A percentile compares a stretch with the other conserved stretches of the same genome.
phyloP scores from a whole-genome alignment of 1,140 invertebrate genomes.

The Drosophila pseudoananassae region DNA sequence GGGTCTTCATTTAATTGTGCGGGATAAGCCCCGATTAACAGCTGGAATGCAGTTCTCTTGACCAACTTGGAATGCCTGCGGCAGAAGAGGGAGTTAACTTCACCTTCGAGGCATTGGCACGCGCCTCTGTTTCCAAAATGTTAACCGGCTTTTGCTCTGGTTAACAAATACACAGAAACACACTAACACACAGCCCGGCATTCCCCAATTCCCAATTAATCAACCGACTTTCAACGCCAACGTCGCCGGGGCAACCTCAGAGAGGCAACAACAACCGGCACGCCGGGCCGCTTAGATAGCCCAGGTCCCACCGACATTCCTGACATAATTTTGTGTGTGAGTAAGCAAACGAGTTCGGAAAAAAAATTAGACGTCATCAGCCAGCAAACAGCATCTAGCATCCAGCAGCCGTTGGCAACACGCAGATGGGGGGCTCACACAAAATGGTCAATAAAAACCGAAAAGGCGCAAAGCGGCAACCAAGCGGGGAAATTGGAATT shows the following conservation, averaged over 20 bases:
- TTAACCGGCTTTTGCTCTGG: constrained; percentile 68
- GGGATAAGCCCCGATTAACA: constrained; percentile 33
- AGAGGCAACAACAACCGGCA: constrained; percentile 27
- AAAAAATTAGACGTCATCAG: constrained; percentile 78
- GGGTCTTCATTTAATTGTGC: constrained; percentile 27
- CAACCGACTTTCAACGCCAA: constrained; percentile 54
- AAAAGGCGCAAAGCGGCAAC: constrained; percentile 16
- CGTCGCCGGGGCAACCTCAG: constrained; percentile 13
- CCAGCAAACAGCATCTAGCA: neutral
- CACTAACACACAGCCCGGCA: constrained; percentile 8
- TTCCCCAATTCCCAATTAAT: constrained; percentile 53
- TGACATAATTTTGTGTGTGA: constrained; percentile 80
- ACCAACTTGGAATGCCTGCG: constrained; percentile 12
- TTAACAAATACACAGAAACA: neutral
- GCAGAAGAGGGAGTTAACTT: neutral
- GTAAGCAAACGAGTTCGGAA: constrained; percentile 78
- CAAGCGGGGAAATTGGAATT: constrained; percentile 49
- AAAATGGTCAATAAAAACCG: constrained; percentile 29
- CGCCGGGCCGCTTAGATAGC: constrained; percentile 16
- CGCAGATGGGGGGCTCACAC: constrained; percentile 23
- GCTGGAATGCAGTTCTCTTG: constrained; percentile 42
- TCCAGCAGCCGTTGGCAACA: constrained; percentile 42
- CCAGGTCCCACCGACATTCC: constrained; percentile 67
- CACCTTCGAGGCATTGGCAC: constrained; percentile 55
- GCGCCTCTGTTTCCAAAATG: constrained; percentile 44